phyloP scores from a whole-genome alignment of 2,113 vertebrate species.

The Aptenodytes patagonicus region DNA sequence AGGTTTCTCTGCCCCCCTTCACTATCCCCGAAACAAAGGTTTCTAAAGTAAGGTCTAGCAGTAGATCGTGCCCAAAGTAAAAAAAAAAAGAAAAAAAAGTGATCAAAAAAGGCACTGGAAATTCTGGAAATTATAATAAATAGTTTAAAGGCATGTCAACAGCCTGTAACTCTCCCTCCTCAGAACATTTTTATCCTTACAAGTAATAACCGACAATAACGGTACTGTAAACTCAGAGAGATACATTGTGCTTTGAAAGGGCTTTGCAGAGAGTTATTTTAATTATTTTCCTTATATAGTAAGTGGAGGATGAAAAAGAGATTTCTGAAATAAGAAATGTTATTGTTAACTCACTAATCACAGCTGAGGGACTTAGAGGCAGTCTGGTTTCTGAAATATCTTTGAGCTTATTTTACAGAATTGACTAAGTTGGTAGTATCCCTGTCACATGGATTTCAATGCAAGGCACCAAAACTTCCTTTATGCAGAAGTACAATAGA shows the following conservation, averaged over 20 bases:
- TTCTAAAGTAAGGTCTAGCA: not conserved
- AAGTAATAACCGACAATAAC: not conserved
- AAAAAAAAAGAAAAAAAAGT: not conserved
- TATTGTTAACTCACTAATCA: slow-evolving; percentile 56
- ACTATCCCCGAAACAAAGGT: not conserved
- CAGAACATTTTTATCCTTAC: not conserved
- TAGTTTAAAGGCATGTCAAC: slow-evolving; percentile 12
- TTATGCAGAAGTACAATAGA: not conserved
- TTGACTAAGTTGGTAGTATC: slow-evolving; percentile 29
- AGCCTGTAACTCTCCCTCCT: not conserved
- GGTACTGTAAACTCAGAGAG: not conserved
- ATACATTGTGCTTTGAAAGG: slow-evolving; percentile 9
- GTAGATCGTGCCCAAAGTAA: not conserved
- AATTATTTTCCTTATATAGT: slow-evolving; percentile 53
- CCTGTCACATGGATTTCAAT: slow-evolving; percentile 19
- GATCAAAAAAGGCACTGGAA: not conserved
- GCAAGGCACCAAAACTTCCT: slow-evolving; percentile 3
- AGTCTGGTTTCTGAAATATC: slow-evolving; percentile 34
- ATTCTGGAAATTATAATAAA: not conserved
- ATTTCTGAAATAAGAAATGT: slow-evolving; percentile 52
- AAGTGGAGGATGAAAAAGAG: slow-evolving; percentile 20
- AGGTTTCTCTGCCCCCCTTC: not conserved
- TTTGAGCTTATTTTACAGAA: slow-evolving; percentile 35
- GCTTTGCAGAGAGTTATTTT: slow-evolving; percentile 34
- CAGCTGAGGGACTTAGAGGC: slow-evolving; percentile 14